Percentiles rank a stretch among this genome's conserved stretches.
phyloP scores from a whole-genome alignment of 2,888 invertebrate genomes.

The Drosophila subsilvestris region DNA sequence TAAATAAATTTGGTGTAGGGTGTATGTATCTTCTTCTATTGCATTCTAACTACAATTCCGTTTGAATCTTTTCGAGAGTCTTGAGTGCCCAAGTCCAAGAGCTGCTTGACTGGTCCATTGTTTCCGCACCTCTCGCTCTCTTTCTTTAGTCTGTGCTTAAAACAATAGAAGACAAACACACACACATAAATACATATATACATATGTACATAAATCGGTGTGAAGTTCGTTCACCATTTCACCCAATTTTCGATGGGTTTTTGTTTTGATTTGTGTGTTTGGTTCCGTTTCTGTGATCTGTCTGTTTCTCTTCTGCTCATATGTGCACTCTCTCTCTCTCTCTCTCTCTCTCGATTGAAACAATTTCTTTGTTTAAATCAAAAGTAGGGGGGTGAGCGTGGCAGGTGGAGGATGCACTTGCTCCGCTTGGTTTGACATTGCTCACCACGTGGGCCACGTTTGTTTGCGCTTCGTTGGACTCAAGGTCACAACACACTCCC shows the following conservation, averaged over 20 bases:
- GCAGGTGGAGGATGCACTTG: background rate
- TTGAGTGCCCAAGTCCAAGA: constrained; percentile 53
- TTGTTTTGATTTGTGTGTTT: constrained; percentile 34
- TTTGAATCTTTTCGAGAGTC: constrained; percentile 14
- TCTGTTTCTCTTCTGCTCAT: constrained; percentile 1
- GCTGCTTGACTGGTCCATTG: constrained; percentile 71
- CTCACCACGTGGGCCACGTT: background rate
- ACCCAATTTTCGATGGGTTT: constrained; percentile 63
- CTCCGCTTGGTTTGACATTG: constrained; percentile 1
- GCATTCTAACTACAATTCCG: background rate
- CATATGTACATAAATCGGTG: background rate
- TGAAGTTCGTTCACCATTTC: constrained; percentile 72
- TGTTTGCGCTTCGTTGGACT: constrained; percentile 5
- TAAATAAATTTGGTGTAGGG: background rate
- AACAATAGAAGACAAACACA: constrained; percentile 34
- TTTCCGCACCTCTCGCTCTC: constrained; percentile 20
- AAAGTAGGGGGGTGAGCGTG: background rate
- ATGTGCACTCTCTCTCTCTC: background rate
- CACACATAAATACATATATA: constrained; percentile 11
- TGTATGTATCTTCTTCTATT: background rate
- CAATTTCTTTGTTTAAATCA: background rate
- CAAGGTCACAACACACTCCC: constrained; percentile 2
- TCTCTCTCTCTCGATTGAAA: background rate
- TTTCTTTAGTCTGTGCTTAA: constrained; percentile 28
- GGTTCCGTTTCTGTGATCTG: constrained; percentile 27